Base-by-base conservation (phyloP, 2,113 vertebrate genomes). In the Turdus rufiventris region DNA sequence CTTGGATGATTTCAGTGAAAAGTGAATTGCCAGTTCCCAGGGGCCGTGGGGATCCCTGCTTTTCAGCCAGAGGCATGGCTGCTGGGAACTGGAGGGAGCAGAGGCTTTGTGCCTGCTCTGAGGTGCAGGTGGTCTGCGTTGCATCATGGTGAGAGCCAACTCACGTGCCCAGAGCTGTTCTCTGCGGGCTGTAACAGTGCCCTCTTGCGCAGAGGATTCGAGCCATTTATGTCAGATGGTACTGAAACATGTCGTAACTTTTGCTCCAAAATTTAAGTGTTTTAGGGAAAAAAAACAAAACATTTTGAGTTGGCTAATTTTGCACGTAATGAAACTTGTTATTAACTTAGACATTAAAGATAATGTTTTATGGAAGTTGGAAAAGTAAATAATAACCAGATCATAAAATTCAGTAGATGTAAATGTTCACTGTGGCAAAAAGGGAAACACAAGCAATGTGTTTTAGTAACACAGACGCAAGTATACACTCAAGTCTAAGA, bases 71-170 rank as follows among this genome's bases (percentile, higher is more conserved):
- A 13, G 62, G 45, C 72, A 15, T 3, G 26, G 63, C 47, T 61
- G 62, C 7, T 38, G 2, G 0, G 17, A 24, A 5, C 0, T 14
- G 80, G 7, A n/a, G 34, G 2, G 10, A 48, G 62, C 60, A 14
- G 45, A 4, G 50, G 10, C 1, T 43, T 48, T 56, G 14, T 45
- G 85, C 38, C 21, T 47, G 61, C 7, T 4, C 0, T 12, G 2
- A 56, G 51, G 47, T 29, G 50, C 70, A 17, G 70, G 50, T 8
- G 25, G 4, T 51, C 45, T 47, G 33, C 8, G 51, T 71, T 77
- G 21, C 51, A 28, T 91, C 88, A 18, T 1, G 47, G n/a, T 50
- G 68, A 60, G 45, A 51, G 58, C 14, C 56, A 70, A 21, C 71
- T 51, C 47, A 2, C 1, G 0, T 8, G 28, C 21, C 71, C 68